These are phyloP conservation scores for Microdon myrmicae DNA, from an alignment of 2,888 invertebrate species.

Conservation along the genomic window DNA sequence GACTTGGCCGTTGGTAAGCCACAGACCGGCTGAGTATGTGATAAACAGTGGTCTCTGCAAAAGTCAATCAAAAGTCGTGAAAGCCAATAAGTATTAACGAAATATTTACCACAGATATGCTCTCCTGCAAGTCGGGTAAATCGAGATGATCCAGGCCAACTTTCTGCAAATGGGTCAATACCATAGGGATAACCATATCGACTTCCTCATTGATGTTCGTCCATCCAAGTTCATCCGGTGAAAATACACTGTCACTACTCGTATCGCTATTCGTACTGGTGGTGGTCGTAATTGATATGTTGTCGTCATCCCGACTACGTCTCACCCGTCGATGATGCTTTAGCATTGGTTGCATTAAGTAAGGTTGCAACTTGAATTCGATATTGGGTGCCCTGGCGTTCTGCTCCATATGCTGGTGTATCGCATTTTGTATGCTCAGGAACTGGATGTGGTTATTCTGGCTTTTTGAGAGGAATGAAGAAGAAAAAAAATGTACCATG, in stretches of 20 bases:
- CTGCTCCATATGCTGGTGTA: too few relatives aligned
- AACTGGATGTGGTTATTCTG: too few relatives aligned
- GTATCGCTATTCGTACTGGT: background rate
- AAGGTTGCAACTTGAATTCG: too few relatives aligned
- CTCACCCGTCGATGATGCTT: slow-evolving; percentile 23
- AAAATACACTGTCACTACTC: slow-evolving; percentile 41
- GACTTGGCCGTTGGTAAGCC: slow-evolving; percentile 61
- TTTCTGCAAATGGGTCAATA: slow-evolving; percentile 60
- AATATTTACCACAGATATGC: slow-evolving; percentile 60
- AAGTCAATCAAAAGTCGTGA: slow-evolving; percentile 6
- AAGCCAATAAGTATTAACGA: background rate
- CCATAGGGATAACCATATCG: slow-evolving; percentile 64
- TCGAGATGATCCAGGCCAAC: slow-evolving; percentile 60
- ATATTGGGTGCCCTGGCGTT: too few relatives aligned
- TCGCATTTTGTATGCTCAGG: too few relatives aligned
- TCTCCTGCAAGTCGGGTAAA: slow-evolving; percentile 63
- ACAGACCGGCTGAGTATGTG: slow-evolving; percentile 61
- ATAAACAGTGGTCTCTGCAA: slow-evolving; percentile 62
- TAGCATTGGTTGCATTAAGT: too few relatives aligned
- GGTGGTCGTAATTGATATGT: slow-evolving; percentile 24
- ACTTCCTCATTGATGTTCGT: slow-evolving; percentile 64
- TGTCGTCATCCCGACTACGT: slow-evolving; percentile 28
- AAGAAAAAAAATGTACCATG: too few relatives aligned
- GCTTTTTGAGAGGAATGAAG: too few relatives aligned
- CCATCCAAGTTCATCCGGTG: slow-evolving; percentile 59